Percentiles rank a stretch among this genome's conserved stretches.
Conservation (phyloP, 92 coral and sea anemone species). For the Diadumene lineata region DNA sequence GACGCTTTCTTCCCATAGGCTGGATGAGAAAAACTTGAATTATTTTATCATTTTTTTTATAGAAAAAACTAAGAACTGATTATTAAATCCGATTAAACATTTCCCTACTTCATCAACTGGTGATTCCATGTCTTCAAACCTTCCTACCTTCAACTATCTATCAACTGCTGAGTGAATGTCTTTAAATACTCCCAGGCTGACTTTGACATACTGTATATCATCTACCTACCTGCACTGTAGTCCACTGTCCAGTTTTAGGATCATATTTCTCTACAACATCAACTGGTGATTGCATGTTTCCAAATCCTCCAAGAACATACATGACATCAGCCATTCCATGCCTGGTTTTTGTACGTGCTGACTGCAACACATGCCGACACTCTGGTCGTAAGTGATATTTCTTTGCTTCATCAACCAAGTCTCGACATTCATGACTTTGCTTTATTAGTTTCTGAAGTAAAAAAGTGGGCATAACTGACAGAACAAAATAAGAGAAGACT, state of each 20-base stretch:
- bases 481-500: too few species aligned
- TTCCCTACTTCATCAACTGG: too few species aligned
- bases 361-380: conserved; percentile 86
- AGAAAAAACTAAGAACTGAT: too few species aligned
- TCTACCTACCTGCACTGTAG: conserved; percentile 15
- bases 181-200: too few species aligned
- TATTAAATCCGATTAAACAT: too few species aligned
- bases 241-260: conserved; percentile 80
- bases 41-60: background rate
- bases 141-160: too few species aligned
- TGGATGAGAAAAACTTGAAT: conserved; percentile 4
- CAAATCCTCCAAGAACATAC: conserved; percentile 98
- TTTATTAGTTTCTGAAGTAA: conserved; percentile 59
- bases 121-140: too few species aligned
- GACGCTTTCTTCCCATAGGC: conserved; percentile 91
- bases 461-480: background rate
- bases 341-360: conserved; percentile 79
- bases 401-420: conserved; percentile 95
- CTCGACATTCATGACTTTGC: conserved; percentile 88
- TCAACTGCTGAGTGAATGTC: too few species aligned
- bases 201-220: too few species aligned
- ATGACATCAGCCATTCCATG: conserved; percentile 86
- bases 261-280: conserved; percentile 93
- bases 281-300: conserved; percentile 88
- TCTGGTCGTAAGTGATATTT: conserved; percentile 94